Evolutionary conservation across 2,888 invertebrate species (phyloP).

Genomic region (Selenia dentaria): DNA sequence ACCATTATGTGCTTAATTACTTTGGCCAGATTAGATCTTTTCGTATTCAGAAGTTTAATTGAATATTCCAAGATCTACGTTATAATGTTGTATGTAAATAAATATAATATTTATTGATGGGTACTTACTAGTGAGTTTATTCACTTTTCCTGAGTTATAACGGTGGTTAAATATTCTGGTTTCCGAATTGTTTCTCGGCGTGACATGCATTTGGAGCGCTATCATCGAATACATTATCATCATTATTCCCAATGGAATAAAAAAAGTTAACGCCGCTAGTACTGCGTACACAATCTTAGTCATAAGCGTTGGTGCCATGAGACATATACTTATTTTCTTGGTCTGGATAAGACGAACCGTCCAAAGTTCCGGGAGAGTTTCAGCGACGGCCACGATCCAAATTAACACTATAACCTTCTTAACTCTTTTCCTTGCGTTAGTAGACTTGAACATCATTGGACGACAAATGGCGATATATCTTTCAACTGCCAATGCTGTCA

Average conservation of each 20-base stretch:
- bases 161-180: slow-evolving; percentile 55
- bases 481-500: slow-evolving; percentile 61
- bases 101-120: too few relatives aligned
- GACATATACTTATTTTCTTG: slow-evolving; percentile 46
- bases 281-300: slow-evolving; percentile 52
- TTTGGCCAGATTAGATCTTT: too few relatives aligned
- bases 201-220: slow-evolving; percentile 52
- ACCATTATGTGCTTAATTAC: too few relatives aligned
- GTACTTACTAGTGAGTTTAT: slow-evolving; percentile 62
- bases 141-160: slow-evolving; percentile 55
- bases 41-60: too few relatives aligned
- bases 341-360: slow-evolving; percentile 48
- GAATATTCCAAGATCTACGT: too few relatives aligned
- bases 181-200: slow-evolving; percentile 40
- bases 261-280: slow-evolving; percentile 51
- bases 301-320: slow-evolving; percentile 47
- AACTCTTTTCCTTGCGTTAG: slow-evolving; percentile 50
- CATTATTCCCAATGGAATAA: slow-evolving; percentile 58
- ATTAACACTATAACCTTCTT: slow-evolving; percentile 50
- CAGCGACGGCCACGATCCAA: slow-evolving; percentile 54
- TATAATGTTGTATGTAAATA: too few relatives aligned
- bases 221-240: slow-evolving; percentile 58
- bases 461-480: slow-evolving; percentile 60
- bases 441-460: slow-evolving; percentile 49
- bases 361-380: slow-evolving; percentile 55